Evolutionary conservation across 30 jellyfish, hydroid and myxozoan genomes (phyloP), one percentile per base, ranked within the genome.

Genomic region (Aurelia sp.): DNA sequence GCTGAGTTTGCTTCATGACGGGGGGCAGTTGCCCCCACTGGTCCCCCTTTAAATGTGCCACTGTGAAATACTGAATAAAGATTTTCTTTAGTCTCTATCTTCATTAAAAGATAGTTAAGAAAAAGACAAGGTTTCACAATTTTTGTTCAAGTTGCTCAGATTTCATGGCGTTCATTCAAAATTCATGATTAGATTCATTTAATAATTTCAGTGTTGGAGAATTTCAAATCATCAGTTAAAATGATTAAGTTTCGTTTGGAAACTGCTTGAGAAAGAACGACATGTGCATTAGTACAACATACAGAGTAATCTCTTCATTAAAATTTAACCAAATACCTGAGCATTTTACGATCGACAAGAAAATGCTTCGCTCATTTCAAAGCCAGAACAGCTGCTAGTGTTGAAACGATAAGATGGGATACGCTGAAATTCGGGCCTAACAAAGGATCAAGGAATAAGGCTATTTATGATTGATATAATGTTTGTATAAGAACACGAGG

Each of bases 401-500:
- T 62, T 51, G 40, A 76, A 57, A 55, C 73, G 47, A 33, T 20
- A 41, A 7, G 87, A 76, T 76, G 35, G 19, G 64, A 35, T 13
- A 31, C 20, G 74, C 63, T 21, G 67, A 20, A n/a, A n/a, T 35
- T 8, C 24, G 41, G 63, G 10, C 63, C 62, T 12, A 21, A 76
- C 75, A 76, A 76, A 40, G 64, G 87, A 59, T 76, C 62, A 55
- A 10, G 21, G 19, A 7, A 4, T 7, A 38, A 76, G 76, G 87
- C 33, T 57, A 10, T 58, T 38, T 44, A 58, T 27, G 87, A 33
- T 76, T 76, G 62, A 27, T 51, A 58, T 18, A 61, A 30, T 76
- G 48, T 76, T 76, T 60, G 62, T 76, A 55, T 66, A 76, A 58
- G 62, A 44, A 20, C 87, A 76, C 87, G 87, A 20, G 87, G 87